Evolutionary conservation across 2,797 vertebrate genomes (phyloP).

Genomic region (Tragelaphus oryx): DNA sequence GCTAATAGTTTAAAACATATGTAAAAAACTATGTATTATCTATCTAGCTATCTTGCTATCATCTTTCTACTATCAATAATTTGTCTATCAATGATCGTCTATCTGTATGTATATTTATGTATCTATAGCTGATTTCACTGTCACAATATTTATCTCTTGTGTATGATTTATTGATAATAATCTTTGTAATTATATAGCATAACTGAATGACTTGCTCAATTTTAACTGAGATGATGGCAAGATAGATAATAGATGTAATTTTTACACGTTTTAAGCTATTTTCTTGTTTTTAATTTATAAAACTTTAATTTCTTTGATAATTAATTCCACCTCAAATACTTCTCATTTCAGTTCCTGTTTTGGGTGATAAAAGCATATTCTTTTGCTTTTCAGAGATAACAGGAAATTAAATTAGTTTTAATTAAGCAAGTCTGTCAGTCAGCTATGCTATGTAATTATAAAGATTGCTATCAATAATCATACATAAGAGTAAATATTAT

Average conservation of each 20-base stretch:
- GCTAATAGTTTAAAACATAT: not conserved
- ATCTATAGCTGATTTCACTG: not conserved
- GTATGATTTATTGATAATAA: not conserved
- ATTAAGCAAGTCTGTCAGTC: not conserved
- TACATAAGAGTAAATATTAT: not conserved
- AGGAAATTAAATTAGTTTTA: not conserved
- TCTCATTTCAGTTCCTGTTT: not conserved
- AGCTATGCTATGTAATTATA: not conserved
- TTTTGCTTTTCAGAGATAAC: not conserved
- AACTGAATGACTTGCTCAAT: not conserved
- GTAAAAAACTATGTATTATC: not conserved
- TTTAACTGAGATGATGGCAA: not conserved
- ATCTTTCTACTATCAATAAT: not conserved
- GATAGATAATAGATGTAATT: not conserved
- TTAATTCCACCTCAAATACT: not conserved
- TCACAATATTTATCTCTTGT: not conserved
- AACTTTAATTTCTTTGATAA: not conserved
- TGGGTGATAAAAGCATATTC: not conserved
- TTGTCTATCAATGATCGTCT: not conserved
- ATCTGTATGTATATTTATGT: not conserved
- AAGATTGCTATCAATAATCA: not conserved
- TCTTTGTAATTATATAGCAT: not conserved
- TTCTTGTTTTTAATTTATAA: not conserved
- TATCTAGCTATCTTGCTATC: not conserved
- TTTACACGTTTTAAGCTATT: not conserved